Base-by-base conservation (phyloP, 2,797 vertebrate species). In the Phrynocephalus forsythii region DNA sequence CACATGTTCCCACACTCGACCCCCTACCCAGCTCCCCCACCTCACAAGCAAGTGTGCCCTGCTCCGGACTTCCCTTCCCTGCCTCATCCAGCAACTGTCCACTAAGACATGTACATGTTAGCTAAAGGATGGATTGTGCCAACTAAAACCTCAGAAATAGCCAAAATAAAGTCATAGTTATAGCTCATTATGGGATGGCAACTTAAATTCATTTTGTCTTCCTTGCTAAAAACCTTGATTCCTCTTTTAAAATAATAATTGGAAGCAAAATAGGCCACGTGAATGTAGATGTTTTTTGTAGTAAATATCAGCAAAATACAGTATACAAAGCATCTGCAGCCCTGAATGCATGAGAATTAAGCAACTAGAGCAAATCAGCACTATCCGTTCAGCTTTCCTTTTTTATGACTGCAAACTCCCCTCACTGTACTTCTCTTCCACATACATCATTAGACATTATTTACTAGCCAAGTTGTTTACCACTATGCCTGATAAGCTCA, bases 381-480 rank as follows among this genome's bases (percentile, higher is more conserved):
- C 22, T 33, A 20, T 13, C 52, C 52, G 52, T 56, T 56, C 52
- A 56, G 52, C 10, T 60, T 60, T 63, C 26, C 52, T 63, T 33
- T 11, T 33, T 0, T 72, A 86, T 71, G 2, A 33, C 28, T 84
- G 33, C 91, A 86, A 69, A 80, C 77, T 2, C 15, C 24, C 28
- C 22, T 76, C 52, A 33, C 63, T 72, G 69, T 52, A 30, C 20
- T 88, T 91, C 85, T n/a, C 30, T 79, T 79, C 50, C 30, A 48
- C 84, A 60, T 60, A 67, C 56, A 87, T 87, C 78, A 2, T 22
- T 5, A 73, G 68, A 69, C 56, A 9, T 5, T 88, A 91, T 82
- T 87, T 83, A 89, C 38, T n/a, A 68, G 77, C 1, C 85, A 86
- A 44, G 38, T 78, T 86, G 63, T 86, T 86, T 86, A 76, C 22